Percentiles rank a stretch among this genome's conserved stretches.
phyloP scores from a whole-genome alignment of 1,140 invertebrate genomes.

The Zaprionus davidi region DNA sequence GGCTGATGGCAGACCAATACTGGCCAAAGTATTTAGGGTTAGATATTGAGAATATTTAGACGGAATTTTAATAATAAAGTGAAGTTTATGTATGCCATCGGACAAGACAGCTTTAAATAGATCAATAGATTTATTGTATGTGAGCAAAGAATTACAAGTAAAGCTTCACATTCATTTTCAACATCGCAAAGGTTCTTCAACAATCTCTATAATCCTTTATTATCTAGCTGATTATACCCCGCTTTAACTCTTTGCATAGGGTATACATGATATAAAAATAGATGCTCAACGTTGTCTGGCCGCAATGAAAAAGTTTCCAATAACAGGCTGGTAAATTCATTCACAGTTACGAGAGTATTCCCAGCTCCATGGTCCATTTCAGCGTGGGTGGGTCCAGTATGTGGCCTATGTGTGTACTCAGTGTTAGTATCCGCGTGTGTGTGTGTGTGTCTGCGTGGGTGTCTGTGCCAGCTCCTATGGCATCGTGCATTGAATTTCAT shows the following conservation, averaged over 20 bases:
- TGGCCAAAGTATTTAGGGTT: background rate
- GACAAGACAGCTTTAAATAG: too few species aligned
- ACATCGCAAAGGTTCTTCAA: background rate
- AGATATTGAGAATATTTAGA: background rate
- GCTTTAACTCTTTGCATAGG: background rate
- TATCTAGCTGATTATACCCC: background rate
- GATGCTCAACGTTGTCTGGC: constrained; percentile 31
- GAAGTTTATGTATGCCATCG: background rate
- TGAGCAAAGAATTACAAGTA: too few species aligned
- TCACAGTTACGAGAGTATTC: constrained; percentile 20
- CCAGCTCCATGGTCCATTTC: background rate
- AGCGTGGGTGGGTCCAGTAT: constrained; percentile 10
- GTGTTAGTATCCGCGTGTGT: background rate
- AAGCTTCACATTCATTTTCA: too few species aligned
- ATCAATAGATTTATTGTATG: too few species aligned
- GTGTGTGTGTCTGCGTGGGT: background rate
- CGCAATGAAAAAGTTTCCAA: constrained; percentile 48
- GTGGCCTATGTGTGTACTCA: constrained; percentile 28
- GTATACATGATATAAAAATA: constrained; percentile 44
- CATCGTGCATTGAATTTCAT: constrained; percentile 68
- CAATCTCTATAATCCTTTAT: background rate
- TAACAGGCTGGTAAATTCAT: constrained; percentile 44
- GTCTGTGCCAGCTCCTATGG: constrained; percentile 29
- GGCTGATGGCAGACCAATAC: background rate
- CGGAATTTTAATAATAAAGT: background rate